phyloP scores from a whole-genome alignment of 2,888 invertebrate species.

The Melanargia galathea region DNA sequence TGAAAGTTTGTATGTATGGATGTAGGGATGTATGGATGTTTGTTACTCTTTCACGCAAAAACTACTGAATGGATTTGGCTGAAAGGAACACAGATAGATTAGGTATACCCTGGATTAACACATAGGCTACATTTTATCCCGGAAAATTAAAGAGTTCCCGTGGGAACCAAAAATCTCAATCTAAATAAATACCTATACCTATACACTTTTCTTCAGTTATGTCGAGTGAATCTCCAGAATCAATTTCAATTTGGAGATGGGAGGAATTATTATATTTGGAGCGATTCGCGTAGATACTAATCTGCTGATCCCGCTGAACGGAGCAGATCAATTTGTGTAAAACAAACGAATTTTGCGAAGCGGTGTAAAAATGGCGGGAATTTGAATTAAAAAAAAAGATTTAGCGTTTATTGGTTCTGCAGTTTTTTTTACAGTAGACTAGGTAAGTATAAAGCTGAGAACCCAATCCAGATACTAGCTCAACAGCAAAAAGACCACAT shows the following conservation, averaged over 20 bases:
- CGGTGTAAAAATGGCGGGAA: slow-evolving; percentile 18
- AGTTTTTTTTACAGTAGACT: not conserved
- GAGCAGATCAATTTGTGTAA: slow-evolving; percentile 46
- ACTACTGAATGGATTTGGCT: too few species aligned
- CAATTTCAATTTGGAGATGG: slow-evolving; percentile 52
- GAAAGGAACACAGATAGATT: too few species aligned
- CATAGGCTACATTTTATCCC: too few species aligned
- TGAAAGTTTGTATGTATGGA: too few species aligned
- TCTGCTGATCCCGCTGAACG: slow-evolving; percentile 44
- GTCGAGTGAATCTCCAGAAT: slow-evolving; percentile 31
- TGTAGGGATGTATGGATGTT: too few species aligned
- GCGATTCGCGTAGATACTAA: slow-evolving; percentile 41
- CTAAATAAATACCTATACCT: not conserved
- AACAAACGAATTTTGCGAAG: slow-evolving; percentile 36
- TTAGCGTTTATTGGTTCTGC: slow-evolving; percentile 25
- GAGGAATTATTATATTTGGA: slow-evolving; percentile 46
- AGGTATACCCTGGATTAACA: too few species aligned
- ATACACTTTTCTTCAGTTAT: not conserved
- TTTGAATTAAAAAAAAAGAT: slow-evolving; percentile 8
- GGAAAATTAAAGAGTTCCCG: too few species aligned
- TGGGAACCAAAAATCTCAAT: too few species aligned
- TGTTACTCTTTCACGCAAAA: too few species aligned
- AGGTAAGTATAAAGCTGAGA: too few species aligned
- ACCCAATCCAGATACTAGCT: too few species aligned
- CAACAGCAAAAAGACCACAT: too few species aligned